These are phyloP conservation scores for Carduelis carduelis DNA, from an alignment of 2,797 vertebrate species.

Conservation along the genomic window DNA sequence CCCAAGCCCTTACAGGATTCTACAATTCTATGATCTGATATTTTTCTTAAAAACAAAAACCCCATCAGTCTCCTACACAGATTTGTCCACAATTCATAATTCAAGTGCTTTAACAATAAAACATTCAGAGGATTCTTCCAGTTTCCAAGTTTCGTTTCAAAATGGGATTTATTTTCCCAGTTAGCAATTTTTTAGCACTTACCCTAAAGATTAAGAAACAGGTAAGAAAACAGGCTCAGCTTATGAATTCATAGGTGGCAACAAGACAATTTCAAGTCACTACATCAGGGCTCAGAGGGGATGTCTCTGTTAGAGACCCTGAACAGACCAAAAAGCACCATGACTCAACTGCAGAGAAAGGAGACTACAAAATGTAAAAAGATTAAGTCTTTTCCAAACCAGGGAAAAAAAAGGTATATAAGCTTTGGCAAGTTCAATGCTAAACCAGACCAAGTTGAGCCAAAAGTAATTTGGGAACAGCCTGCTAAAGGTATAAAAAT, in stretches of 20 bases:
- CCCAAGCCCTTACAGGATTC: neutral
- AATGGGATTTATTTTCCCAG: neutral
- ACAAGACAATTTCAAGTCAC: neutral
- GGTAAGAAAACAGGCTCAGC: neutral
- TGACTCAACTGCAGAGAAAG: neutral
- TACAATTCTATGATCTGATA: too few relatives aligned
- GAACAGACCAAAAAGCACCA: neutral
- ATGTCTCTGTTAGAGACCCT: neutral
- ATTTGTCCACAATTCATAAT: neutral
- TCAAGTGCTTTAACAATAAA: neutral
- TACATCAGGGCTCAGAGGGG: neutral
- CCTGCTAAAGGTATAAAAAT: conserved; percentile 7
- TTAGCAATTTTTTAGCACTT: neutral
- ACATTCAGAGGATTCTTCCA: neutral
- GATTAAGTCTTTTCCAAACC: neutral
- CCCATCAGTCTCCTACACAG: neutral
- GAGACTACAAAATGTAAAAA: neutral
- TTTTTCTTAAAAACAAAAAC: neutral
- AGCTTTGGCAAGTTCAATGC: neutral
- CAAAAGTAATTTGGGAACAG: conserved; percentile 15
- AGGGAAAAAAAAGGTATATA: neutral
- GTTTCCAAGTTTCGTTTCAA: neutral
- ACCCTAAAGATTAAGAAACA: neutral
- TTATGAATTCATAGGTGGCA: neutral
- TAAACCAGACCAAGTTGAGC: neutral